Base-by-base conservation (phyloP, 2,797 vertebrate genomes). In the Glyptemys insculpta region DNA sequence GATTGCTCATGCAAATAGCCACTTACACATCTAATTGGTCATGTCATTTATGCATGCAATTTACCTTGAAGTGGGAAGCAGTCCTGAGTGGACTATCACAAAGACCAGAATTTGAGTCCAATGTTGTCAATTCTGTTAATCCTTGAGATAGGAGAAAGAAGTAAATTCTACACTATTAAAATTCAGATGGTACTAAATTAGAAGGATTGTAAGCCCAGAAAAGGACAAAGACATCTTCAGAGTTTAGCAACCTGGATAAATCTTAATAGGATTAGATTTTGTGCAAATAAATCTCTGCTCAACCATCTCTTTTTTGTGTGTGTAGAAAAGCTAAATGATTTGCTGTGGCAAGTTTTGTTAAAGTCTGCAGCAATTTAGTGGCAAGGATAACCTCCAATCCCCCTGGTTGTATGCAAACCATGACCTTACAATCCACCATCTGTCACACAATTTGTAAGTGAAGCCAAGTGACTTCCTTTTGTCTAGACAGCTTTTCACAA, bases 331-430 rank as follows among this genome's bases (percentile, higher is more conserved):
- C 41, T 79, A 94, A 95, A 91, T 44, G 5, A 76, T 89, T 93
- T 95, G n/a, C 85, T 88, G 76, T 29, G 91, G 85, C 2, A 89
- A 54, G 31, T 1, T 81, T 85, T 94, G 81, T 86, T 57, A 2
- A 90, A 79, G 29, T 21, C 29, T 92, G 53, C 12, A 79, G 83
- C 83, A 92, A 95, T 93, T 85, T 96, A 76, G 81, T 91, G 86
- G 79, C 29, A 94, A 21, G 25, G 37, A 88, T 93, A 96, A 96
- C 85, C 87, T 95, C 79, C 29, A 91, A 96, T 68, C 27, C 89
- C 31, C 88, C 79, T 87, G 83, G 41, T 65, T 94, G 85, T 82
- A 89, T 19, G 92, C 62, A 83, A 65, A 94, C 41, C 31, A 81
- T 83, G 47, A 78, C 74, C 82, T 95, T 90, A 85, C 47, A 94